These are phyloP conservation scores for Molossus molossus DNA, from an alignment of 2,797 vertebrate species.

Conservation along the genomic window DNA sequence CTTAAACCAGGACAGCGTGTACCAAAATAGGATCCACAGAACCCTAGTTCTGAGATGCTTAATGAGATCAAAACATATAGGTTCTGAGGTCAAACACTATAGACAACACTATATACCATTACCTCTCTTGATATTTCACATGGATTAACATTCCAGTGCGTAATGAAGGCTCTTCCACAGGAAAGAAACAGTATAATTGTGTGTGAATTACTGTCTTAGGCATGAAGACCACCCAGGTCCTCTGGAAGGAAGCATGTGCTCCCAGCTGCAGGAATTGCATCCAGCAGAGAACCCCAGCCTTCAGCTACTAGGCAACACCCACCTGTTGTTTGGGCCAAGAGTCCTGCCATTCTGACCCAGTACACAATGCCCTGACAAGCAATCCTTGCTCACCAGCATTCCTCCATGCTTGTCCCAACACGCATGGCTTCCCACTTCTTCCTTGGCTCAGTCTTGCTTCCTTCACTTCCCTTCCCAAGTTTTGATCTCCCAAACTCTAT, in stretches of 20 bases:
- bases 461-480: not conserved
- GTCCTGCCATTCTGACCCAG: not conserved
- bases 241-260: not conserved
- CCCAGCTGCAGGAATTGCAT: not conserved
- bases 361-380: not conserved
- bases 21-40: not conserved
- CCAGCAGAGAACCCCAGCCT: not conserved
- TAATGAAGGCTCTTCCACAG: not conserved
- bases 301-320: not conserved
- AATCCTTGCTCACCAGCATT: not conserved
- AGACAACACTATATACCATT: not conserved
- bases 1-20: not conserved
- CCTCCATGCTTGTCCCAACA: not conserved
- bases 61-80: not conserved
- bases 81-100: not conserved
- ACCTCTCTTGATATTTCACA: not conserved
- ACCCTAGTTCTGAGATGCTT: not conserved
- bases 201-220: not conserved
- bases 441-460: no score
- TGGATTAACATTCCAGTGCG: not conserved
- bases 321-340: not conserved
- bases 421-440: not conserved
- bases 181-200: constrained; percentile 5
- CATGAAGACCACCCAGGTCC: not conserved
- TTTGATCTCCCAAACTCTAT: not conserved